These are phyloP conservation scores for Crematogaster levior DNA, from an alignment of 2,888 invertebrate genomes.

Conservation along the genomic window DNA sequence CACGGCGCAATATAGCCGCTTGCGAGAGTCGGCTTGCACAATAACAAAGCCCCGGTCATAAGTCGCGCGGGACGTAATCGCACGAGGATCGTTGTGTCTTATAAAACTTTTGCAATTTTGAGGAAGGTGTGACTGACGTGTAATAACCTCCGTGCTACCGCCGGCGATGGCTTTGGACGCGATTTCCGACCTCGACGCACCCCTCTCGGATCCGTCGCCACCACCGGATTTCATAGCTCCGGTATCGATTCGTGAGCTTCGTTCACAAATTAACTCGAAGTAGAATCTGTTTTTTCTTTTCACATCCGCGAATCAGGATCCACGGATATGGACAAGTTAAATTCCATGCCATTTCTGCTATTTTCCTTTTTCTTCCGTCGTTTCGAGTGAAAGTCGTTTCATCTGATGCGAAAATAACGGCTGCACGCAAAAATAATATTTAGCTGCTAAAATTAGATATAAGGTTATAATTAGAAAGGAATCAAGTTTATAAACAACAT, in stretches of 20 bases:
- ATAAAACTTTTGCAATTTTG: conserved; percentile 78
- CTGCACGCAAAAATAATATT: conserved; percentile 53
- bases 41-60: conserved; percentile 70
- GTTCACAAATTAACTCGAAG: conserved; percentile 73
- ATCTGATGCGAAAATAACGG: conserved; percentile 51
- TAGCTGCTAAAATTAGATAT: neutral
- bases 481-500: neutral
- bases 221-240: conserved; percentile 60
- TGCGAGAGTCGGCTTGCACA: conserved; percentile 43
- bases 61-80: conserved; percentile 69
- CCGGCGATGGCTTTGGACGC: conserved; percentile 47
- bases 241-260: conserved; percentile 59
- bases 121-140: conserved; percentile 78
- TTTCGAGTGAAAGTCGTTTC: conserved; percentile 37
- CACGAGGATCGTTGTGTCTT: conserved; percentile 74
- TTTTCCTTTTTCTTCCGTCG: conserved; percentile 24
- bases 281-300: conserved; percentile 43
- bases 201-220: conserved; percentile 12
- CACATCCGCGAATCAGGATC: conserved; percentile 45
- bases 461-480: neutral
- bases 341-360: conserved; percentile 58
- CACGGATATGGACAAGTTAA: conserved; percentile 62
- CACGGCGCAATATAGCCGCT: conserved; percentile 42
- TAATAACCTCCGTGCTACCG: conserved; percentile 75
- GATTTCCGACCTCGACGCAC: conserved; percentile 53